Evolutionary conservation across 2,113 vertebrate genomes (phyloP), one percentile per base, ranked within the genome.

Genomic region (Scartelaos histophorus): DNA sequence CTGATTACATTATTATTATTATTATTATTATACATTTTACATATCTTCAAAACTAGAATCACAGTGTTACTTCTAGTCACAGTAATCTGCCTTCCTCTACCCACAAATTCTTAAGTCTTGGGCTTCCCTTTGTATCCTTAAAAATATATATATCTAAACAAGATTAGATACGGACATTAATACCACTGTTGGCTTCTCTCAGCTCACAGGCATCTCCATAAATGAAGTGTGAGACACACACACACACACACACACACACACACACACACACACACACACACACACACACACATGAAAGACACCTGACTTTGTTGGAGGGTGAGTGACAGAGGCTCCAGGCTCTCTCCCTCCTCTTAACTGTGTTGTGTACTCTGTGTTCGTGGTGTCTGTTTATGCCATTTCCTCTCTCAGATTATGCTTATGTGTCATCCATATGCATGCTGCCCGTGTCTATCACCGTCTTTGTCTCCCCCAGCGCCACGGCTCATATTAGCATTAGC

Each of bases 371-470:
- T 80, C 60, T 75, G 75, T 78, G 76, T 69, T 74, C 69, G 77
- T 38, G 24, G 62, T 17, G 71, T 70, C 62, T 73, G 43, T 65
- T 71, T 71, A 11, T 71, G 64, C 67, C 19, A 76, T 77, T 86
- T 85, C 66, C 72, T 77, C 46, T 72, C 49, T 75, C 70, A 86
- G 89, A 91, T 90, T 90, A 90, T 91, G 89, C 86, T 83, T 88
- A 89, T 88, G 85, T 90, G 85, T 91, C 88, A 92, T 92, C 90
- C 81, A 87, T 89, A 91, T 90, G 79, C 78, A 91, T 86, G 74
- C 64, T 65, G 70, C n/a, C 81, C 67, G 34, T 75, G 77, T 87
- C 87, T 81, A 78, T 88, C 83, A 81, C 80, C 25, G 76, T 79
- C 82, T 88, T 89, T 88, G 82, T 88, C 84, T 85, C 76, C 85